Base-by-base conservation (phyloP, 2,797 vertebrate species). In the Brotula barbata region DNA sequence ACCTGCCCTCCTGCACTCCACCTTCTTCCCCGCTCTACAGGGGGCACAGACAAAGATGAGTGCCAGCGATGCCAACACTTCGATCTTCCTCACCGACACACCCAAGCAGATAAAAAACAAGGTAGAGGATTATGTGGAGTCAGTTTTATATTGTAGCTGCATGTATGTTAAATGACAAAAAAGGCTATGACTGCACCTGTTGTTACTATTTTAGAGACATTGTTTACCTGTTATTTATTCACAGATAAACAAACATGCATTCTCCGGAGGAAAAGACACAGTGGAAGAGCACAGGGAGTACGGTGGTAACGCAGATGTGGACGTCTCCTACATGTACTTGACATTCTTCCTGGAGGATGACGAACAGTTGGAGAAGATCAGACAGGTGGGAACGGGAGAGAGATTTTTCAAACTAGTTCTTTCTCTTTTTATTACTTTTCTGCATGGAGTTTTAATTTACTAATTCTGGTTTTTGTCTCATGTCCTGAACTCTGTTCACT, bases 41-140 rank as follows among this genome's bases (percentile, higher is more conserved):
- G 97, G 97, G 11, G 97, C 97, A 3, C 97, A 98, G 84, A 99
- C 96, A 44, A 99, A 99, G 86, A 99, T 99, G 97, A 98, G 96
- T 2, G 94, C 97, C 78, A 99, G 97, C 7, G 96, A 99, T 12
- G 83, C 95, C 17, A 98, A 96, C 83, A 95, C 97, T 39, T 96
- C 97, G 20, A 97, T 99, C 83, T 99, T 98, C 89, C 94, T 99
- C 71, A 98, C 93, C 0, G 97, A 99, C 88, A 93, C 96, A 0
- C 85, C 96, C 66, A 99, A 98, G 71, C 95, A 99, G 88, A 98
- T 99, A 75, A 99, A 98, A 86, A 94, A 89, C 81, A 99, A 99
- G 94, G 97, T 98, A 54, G n/a, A n/a, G n/a, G n/a, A n/a, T n/a
- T n/a, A n/a, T n/a, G n/a, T n/a, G n/a, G n/a, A n/a, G n/a, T n/a